Evolutionary conservation across 2,797 vertebrate species (phyloP).

Genomic region (Arrhamphus sclerolepis): DNA sequence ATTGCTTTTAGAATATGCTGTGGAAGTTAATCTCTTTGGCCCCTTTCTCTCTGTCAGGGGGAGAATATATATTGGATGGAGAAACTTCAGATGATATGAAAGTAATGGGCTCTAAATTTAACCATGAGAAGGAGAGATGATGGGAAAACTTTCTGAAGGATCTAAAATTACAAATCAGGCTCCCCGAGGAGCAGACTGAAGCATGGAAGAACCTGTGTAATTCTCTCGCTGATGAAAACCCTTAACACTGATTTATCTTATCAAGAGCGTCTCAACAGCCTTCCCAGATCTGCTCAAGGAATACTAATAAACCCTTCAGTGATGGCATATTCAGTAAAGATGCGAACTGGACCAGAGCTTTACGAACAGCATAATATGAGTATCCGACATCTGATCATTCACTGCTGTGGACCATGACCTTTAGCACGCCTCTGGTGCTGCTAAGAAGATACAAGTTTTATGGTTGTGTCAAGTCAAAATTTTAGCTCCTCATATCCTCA

Average conservation of each 20-base stretch:
- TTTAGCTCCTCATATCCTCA: too few species aligned
- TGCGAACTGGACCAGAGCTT: slow-evolving; percentile 7
- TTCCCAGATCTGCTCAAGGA: slow-evolving; percentile 56
- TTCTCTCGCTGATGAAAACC: slow-evolving; percentile 74
- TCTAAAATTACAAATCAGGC: slow-evolving; percentile 63
- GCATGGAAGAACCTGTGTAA: slow-evolving; percentile 67
- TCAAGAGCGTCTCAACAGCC: slow-evolving; percentile 72
- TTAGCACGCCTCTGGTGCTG: not conserved
- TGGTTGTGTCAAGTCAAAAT: not conserved
- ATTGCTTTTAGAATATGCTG: slow-evolving; percentile 28
- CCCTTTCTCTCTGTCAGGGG: slow-evolving; percentile 32
- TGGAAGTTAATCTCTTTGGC: slow-evolving; percentile 42
- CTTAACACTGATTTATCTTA: slow-evolving; percentile 78
- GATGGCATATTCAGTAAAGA: slow-evolving; percentile 43
- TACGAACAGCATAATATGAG: slow-evolving; percentile 21
- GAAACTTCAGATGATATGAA: slow-evolving; percentile 65
- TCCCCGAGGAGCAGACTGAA: slow-evolving; percentile 50
- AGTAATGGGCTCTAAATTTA: slow-evolving; percentile 76
- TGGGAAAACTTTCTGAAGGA: slow-evolving; percentile 76
- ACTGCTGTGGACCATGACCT: slow-evolving; percentile 11
- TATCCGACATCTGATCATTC: slow-evolving; percentile 16
- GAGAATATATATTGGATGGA: slow-evolving; percentile 47
- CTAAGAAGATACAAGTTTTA: slow-evolving; percentile 6
- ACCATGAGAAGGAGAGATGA: slow-evolving; percentile 70
- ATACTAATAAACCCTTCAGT: slow-evolving; percentile 70